A percentile compares a stretch with the other conserved stretches of the same genome.
Conservation (phyloP, 2,797 vertebrate species). For the Aulostomus chinensis region DNA sequence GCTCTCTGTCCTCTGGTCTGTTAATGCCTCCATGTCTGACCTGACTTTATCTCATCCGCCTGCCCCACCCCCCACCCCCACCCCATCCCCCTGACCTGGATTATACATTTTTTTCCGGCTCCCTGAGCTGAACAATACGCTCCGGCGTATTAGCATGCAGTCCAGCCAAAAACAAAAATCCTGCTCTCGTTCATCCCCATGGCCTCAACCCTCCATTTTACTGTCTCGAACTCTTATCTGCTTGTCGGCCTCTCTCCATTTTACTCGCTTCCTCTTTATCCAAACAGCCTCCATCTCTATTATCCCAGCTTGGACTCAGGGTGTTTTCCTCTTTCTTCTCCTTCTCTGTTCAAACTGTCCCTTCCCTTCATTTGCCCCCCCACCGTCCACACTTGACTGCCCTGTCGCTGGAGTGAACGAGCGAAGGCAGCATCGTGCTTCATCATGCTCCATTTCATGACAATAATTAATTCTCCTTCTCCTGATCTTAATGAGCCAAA, state of each 20-base stretch:
- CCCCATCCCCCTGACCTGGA: constrained; percentile 68
- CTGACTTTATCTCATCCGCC: constrained; percentile 26
- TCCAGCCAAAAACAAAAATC: constrained; percentile 38
- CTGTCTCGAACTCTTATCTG: constrained; percentile 15
- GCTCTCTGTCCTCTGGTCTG: constrained; percentile 28
- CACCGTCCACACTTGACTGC: constrained; percentile 64
- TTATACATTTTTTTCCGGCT: constrained; percentile 53
- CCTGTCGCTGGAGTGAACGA: constrained; percentile 40
- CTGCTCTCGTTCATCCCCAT: constrained; percentile 24
- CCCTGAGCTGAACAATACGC: constrained; percentile 66
- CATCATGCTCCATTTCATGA: constrained; percentile 76
- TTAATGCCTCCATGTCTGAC: constrained; percentile 46
- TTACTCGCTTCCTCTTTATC: constrained; percentile 16
- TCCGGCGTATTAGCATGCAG: constrained; percentile 57
- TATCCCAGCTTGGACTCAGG: neutral
- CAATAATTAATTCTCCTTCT: constrained; percentile 80
- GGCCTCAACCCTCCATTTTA: constrained; percentile 54
- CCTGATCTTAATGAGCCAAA: constrained; percentile 76
- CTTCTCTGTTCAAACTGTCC: neutral
- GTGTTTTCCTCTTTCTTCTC: constrained; percentile 5
- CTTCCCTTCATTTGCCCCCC: constrained; percentile 17
- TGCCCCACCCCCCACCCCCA: neutral
- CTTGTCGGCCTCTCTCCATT: constrained; percentile 35
- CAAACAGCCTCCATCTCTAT: constrained; percentile 13
- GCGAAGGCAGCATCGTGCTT: constrained; percentile 57